Conservation (phyloP, 2,888 invertebrate species). For the Drosophila kambysellisi region DNA sequence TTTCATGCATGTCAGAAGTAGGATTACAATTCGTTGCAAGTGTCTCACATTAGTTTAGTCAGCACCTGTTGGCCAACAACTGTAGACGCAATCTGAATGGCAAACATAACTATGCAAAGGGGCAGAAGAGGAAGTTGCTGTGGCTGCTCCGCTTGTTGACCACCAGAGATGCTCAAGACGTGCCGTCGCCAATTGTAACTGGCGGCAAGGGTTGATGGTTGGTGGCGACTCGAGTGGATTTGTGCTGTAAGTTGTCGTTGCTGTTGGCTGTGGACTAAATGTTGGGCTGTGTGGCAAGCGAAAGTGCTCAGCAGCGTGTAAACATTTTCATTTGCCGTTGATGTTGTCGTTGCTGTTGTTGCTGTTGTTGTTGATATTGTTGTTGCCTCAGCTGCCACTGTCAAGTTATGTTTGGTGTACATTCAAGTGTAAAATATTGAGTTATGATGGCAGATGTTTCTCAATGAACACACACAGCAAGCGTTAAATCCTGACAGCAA, state of each 20-base stretch:
- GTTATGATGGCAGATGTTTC: constrained; percentile 80
- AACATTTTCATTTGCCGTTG: constrained; percentile 73
- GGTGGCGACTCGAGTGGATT: constrained; percentile 20
- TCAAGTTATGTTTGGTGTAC: constrained; percentile 76
- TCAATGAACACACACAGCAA: constrained; percentile 71
- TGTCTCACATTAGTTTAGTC: neutral
- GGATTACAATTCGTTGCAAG: neutral
- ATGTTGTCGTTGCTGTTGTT: constrained; percentile 32
- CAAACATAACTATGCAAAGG: constrained; percentile 12
- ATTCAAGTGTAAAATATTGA: constrained; percentile 80
- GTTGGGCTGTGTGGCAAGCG: constrained; percentile 35
- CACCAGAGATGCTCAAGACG: constrained; percentile 61
- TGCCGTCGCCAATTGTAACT: constrained; percentile 60
- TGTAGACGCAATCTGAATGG: constrained; percentile 25
- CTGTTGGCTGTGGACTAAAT: neutral
- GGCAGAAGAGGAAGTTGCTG: neutral
- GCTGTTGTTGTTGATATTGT: constrained; percentile 17
- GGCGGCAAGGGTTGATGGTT: constrained; percentile 4
- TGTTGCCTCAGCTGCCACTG: constrained; percentile 43
- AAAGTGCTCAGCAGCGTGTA: constrained; percentile 73
- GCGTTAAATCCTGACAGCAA: constrained; percentile 76
- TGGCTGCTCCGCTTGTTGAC: constrained; percentile 16
- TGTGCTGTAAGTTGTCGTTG: constrained; percentile 1
- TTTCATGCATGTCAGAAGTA: neutral
- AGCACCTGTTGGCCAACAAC: constrained; percentile 34